phyloP scores from a whole-genome alignment of 2,888 invertebrate species.

The Baccha elongata region DNA sequence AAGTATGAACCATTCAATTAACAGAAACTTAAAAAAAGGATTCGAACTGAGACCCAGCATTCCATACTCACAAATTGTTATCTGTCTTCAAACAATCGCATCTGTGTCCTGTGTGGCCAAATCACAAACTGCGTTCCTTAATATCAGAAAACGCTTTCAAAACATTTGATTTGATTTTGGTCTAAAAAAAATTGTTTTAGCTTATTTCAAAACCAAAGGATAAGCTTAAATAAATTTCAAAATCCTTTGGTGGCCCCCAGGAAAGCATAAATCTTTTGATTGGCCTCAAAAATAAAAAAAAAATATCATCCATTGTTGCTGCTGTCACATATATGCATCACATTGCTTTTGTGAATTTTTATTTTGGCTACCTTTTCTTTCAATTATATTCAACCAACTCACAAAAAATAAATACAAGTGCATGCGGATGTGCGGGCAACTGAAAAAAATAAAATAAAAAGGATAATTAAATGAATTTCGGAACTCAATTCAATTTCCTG shows the following conservation, averaged over 20 bases:
- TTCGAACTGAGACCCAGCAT: too few species aligned
- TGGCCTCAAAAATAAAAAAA: slow-evolving; percentile 24
- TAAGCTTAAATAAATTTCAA: slow-evolving; percentile 9
- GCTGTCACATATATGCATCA: slow-evolving; percentile 6
- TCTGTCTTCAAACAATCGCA: too few species aligned
- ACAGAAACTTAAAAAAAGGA: too few species aligned
- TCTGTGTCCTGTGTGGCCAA: too few species aligned
- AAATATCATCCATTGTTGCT: slow-evolving; percentile 27
- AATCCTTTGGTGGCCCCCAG: too few species aligned
- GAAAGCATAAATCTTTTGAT: slow-evolving; percentile 47
- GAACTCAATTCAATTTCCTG: slow-evolving; percentile 70
- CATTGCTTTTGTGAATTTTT: slow-evolving; percentile 3
- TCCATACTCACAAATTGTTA: too few species aligned
- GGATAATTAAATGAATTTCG: slow-evolving; percentile 65
- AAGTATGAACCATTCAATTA: too few species aligned
- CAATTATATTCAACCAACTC: slow-evolving; percentile 50
- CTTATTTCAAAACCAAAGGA: too few species aligned
- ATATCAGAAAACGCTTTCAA: too few species aligned
- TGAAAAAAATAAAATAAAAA: slow-evolving; percentile 17
- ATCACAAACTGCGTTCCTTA: too few species aligned
- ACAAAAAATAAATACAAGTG: not conserved
- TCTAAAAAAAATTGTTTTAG: too few species aligned
- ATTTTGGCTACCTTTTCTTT: slow-evolving; percentile 43
- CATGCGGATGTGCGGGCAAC: slow-evolving; percentile 7
- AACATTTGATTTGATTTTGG: too few species aligned